These are phyloP conservation scores for Myotis brandtii DNA, from an alignment of 2,113 vertebrate species.

Conservation along the genomic window DNA sequence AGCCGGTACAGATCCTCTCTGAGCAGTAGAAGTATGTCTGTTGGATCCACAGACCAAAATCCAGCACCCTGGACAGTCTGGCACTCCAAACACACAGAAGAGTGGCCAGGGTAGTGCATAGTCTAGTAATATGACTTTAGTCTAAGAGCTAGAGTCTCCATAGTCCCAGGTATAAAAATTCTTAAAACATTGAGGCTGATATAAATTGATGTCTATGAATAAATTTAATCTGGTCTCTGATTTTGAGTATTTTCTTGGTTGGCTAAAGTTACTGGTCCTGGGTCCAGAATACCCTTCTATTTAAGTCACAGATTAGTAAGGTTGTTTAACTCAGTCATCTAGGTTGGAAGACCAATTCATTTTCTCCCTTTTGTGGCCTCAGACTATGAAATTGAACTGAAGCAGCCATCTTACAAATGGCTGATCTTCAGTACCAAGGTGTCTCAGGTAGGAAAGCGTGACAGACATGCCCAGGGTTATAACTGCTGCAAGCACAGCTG, in stretches of 20 bases:
- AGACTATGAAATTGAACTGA: not conserved
- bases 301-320: not conserved
- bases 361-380: not conserved
- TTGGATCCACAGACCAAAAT: not conserved
- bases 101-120: not conserved
- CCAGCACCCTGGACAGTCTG: not conserved
- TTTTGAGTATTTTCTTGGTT: constrained; percentile 1
- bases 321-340: not conserved
- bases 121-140: not conserved
- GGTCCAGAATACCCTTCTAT: not conserved
- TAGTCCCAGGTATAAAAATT: not conserved
- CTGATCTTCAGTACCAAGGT: not conserved
- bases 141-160: not conserved
- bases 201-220: not conserved
- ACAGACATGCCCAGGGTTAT: not conserved
- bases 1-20: not conserved
- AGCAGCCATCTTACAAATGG: not conserved
- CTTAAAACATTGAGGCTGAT: not conserved
- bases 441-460: not conserved
- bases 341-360: not conserved
- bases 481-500: not conserved
- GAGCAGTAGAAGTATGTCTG: not conserved
- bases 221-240: not conserved
- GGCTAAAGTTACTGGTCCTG: not conserved
- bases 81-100: not conserved